phyloP scores from a whole-genome alignment of 1,140 invertebrate species.

The Notospermus geniculatus region DNA sequence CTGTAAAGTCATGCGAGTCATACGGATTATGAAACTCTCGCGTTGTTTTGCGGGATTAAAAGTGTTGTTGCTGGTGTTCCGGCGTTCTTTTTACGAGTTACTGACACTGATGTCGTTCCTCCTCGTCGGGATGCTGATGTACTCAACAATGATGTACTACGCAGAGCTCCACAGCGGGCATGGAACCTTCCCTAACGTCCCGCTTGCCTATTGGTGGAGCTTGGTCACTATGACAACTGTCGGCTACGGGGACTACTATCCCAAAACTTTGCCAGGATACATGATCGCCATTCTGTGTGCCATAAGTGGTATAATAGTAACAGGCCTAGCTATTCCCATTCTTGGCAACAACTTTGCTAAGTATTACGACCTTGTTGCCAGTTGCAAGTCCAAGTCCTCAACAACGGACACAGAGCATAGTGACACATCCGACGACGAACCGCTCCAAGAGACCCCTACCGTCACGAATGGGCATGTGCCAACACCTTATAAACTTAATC shows the following conservation, averaged over 20 bases:
- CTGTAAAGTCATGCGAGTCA: constrained; percentile 30
- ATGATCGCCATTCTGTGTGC: constrained; percentile 64
- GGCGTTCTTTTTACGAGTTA: constrained; percentile 35
- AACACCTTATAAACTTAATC: too few relatives aligned
- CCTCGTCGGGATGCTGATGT: constrained; percentile 34
- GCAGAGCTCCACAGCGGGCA: constrained; percentile 18
- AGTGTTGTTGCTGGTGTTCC: constrained; percentile 35
- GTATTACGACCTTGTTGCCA: constrained; percentile 21
- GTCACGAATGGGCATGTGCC: too few relatives aligned
- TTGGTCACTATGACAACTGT: constrained; percentile 60
- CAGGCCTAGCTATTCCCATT: constrained; percentile 90
- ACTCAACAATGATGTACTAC: constrained; percentile 38
- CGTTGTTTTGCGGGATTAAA: constrained; percentile 39
- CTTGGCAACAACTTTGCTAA: constrained; percentile 55
- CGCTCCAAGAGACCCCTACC: too few relatives aligned
- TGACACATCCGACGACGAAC: too few relatives aligned
- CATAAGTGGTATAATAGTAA: constrained; percentile 98
- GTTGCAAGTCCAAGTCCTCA: constrained; percentile 2
- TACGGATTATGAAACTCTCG: constrained; percentile 36
- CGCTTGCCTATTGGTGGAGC: constrained; percentile 53
- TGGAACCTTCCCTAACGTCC: too few relatives aligned
- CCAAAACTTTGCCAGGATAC: constrained; percentile 35
- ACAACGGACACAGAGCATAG: neutral
- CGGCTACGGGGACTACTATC: constrained; percentile 56
- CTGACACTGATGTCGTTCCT: constrained; percentile 34